Evolutionary conservation across 2,797 vertebrate species (phyloP).

Genomic region (Xiphophorus birchmanni): DNA sequence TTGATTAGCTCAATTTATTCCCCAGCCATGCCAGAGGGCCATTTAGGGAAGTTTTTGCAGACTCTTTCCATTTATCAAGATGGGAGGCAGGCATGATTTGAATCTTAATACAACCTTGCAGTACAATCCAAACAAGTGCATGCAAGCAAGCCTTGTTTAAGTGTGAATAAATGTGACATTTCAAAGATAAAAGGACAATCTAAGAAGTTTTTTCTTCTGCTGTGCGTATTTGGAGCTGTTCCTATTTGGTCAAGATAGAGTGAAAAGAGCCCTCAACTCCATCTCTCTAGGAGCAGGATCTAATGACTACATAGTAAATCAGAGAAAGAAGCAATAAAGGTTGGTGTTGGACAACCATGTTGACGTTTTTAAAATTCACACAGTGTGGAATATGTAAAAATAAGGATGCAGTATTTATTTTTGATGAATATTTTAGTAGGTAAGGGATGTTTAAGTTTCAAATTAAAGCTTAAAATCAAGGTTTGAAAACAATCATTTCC

Average conservation of each 20-base stretch:
- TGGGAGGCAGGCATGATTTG: slow-evolving; percentile 68
- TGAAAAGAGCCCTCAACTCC: slow-evolving; percentile 25
- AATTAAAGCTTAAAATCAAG: not conserved
- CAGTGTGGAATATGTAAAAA: not conserved
- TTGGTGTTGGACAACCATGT: slow-evolving; percentile 17
- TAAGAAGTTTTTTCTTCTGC: slow-evolving; percentile 8
- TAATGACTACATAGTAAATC: slow-evolving; percentile 28
- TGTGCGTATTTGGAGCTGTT: slow-evolving; percentile 31
- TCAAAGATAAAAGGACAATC: slow-evolving; percentile 45
- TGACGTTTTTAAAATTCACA: not conserved
- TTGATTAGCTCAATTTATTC: slow-evolving; percentile 79
- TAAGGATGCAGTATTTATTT: not conserved
- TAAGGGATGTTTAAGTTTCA: not conserved
- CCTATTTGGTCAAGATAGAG: slow-evolving; percentile 12
- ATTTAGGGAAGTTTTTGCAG: slow-evolving; percentile 78
- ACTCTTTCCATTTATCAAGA: slow-evolving; percentile 78
- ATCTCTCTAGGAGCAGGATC: slow-evolving; percentile 21
- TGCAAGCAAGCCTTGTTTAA: slow-evolving; percentile 12
- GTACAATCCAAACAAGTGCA: slow-evolving; percentile 52
- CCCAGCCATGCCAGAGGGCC: slow-evolving; percentile 69
- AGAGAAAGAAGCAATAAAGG: slow-evolving; percentile 14
- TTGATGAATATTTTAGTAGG: not conserved
- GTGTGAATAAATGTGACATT: slow-evolving; percentile 18
- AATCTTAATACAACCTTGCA: slow-evolving; percentile 70
- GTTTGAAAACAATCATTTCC: not conserved